Conservation (phyloP, 2,113 vertebrate species). For the Psittacula cyanocephala region DNA sequence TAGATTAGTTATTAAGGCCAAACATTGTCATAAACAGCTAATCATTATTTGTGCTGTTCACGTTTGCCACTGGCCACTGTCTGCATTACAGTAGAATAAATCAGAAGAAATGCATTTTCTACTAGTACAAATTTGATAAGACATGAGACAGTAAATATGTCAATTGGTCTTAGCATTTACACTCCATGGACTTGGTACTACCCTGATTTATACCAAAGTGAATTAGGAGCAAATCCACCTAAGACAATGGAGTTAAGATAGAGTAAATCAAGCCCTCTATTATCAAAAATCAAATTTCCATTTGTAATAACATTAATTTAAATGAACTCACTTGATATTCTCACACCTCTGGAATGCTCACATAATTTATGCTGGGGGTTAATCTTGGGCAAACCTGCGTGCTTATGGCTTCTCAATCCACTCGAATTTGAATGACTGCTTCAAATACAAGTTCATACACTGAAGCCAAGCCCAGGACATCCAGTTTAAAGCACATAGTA, state of each 20-base stretch:
- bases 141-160: slow-evolving; percentile 32
- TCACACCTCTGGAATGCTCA: neutral
- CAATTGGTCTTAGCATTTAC: slow-evolving; percentile 32
- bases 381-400: neutral
- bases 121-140: slow-evolving; percentile 19
- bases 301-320: slow-evolving; percentile 65
- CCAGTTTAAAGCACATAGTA: neutral
- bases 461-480: neutral
- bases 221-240: neutral
- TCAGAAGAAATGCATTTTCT: neutral
- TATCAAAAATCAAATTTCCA: slow-evolving; percentile 59
- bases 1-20: slow-evolving; percentile 36
- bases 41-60: neutral
- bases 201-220: neutral
- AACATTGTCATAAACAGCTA: slow-evolving; percentile 3
- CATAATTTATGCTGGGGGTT: neutral
- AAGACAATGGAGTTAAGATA: neutral
- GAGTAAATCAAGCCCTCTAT: slow-evolving; percentile 11
- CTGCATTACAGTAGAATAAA: slow-evolving; percentile 31
- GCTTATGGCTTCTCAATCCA: neutral
- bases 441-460: neutral
- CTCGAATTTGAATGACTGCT: neutral
- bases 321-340: slow-evolving; percentile 56
- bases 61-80: neutral
- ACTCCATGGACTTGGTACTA: neutral